These are phyloP conservation scores for Sphaerodactylus townsendi DNA, from an alignment of 2,113 vertebrate species.

Conservation along the genomic window DNA sequence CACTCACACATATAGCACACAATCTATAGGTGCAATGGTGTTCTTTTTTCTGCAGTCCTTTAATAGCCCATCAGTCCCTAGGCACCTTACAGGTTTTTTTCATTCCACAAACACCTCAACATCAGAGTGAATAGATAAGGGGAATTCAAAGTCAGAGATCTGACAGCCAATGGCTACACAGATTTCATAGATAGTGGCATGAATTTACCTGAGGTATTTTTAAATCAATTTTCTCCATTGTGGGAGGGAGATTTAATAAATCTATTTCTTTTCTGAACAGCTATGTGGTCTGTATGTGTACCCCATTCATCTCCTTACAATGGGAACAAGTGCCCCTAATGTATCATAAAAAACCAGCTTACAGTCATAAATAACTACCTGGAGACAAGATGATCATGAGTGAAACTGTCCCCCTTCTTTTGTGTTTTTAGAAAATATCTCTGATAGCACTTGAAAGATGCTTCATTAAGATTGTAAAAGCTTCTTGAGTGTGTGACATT, in stretches of 20 bases:
- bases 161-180: neutral
- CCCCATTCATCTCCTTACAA: neutral
- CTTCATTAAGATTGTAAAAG: constrained; percentile 25
- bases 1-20: neutral
- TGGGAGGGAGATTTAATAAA: neutral
- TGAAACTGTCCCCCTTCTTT: neutral
- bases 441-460: neutral
- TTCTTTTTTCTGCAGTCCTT: no score
- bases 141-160: neutral
- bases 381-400: neutral
- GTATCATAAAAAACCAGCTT: neutral
- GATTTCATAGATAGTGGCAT: neutral
- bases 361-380: neutral
- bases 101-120: neutral
- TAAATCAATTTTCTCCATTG: neutral
- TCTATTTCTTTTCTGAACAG: neutral
- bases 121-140: neutral
- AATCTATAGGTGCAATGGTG: neutral
- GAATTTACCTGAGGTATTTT: neutral
- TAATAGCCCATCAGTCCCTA: neutral
- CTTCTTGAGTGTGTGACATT: constrained; percentile 30
- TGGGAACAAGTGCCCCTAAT: neutral
- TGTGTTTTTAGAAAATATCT: neutral
- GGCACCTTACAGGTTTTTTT: neutral
- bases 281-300: neutral